phyloP scores from a whole-genome alignment of 2,797 vertebrate genomes.

The Taenioides sp. region DNA sequence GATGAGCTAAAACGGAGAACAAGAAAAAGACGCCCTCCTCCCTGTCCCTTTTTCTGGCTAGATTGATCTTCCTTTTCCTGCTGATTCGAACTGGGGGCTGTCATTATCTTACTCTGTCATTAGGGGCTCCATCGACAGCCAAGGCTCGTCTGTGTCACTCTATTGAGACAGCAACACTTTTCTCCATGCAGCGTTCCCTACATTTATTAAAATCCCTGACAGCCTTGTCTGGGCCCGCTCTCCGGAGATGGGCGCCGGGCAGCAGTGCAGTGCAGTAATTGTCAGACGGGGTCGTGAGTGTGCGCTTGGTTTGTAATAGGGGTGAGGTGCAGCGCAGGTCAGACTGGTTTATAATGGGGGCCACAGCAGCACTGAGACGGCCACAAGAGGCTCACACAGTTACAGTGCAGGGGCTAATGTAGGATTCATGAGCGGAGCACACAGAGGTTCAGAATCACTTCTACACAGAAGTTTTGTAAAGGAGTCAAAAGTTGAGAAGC shows the following conservation, averaged over 20 bases:
- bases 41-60: constrained; percentile 95
- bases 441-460: neutral
- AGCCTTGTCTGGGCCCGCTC: constrained; percentile 82
- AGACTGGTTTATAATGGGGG: constrained; percentile 63
- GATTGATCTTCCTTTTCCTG: constrained; percentile 99
- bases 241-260: constrained; percentile 61
- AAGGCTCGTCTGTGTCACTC: constrained; percentile 97
- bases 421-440: constrained; percentile 20
- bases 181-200: constrained; percentile 92
- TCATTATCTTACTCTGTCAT: constrained; percentile 99
- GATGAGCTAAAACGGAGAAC: constrained; percentile 94
- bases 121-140: constrained; percentile 96
- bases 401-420: constrained; percentile 31
- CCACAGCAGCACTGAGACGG: constrained; percentile 37
- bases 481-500: constrained; percentile 3
- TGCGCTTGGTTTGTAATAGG: constrained; percentile 64
- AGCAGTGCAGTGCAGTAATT: constrained; percentile 59
- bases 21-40: constrained; percentile 77
- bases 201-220: constrained; percentile 97
- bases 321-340: constrained; percentile 64
- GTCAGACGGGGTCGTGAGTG: constrained; percentile 56
- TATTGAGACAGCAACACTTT: constrained; percentile 99
- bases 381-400: constrained; percentile 22
- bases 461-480: neutral
- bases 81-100: constrained; percentile 98